These are phyloP conservation scores for Vulpes ferrilata DNA, from an alignment of 2,113 vertebrate species.

Conservation along the genomic window DNA sequence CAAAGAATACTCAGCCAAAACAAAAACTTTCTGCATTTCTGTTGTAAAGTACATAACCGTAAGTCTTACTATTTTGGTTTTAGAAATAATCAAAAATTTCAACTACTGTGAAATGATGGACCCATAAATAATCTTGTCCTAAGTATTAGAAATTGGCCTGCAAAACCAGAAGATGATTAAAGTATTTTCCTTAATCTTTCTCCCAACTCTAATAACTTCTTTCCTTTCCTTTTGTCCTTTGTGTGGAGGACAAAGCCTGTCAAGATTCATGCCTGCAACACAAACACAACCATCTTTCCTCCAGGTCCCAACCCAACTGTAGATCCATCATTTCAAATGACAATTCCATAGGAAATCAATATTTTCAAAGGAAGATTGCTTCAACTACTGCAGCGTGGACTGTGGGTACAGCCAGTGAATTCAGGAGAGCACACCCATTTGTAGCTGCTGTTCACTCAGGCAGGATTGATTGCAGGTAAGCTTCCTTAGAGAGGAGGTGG, in stretches of 20 bases:
- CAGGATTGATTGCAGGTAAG: conserved; percentile 71
- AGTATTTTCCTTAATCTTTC: conserved; percentile 66
- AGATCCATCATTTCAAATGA: conserved; percentile 82
- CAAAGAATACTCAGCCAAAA: conserved; percentile 1
- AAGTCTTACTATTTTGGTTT: neutral
- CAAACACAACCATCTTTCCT: conserved; percentile 69
- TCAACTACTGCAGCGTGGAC: conserved; percentile 45
- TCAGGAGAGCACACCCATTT: conserved; percentile 73
- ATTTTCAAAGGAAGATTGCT: conserved; percentile 76
- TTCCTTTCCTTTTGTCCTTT: conserved; percentile 71
- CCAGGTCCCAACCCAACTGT: conserved; percentile 69
- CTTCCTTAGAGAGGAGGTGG: conserved; percentile 49
- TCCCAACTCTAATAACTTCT: conserved; percentile 28
- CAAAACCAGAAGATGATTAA: conserved; percentile 61
- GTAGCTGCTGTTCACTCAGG: conserved; percentile 46
- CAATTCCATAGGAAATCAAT: conserved; percentile 83
- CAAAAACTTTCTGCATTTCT: neutral
- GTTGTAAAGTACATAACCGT: neutral
- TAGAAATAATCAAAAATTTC: neutral
- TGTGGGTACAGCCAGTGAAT: conserved; percentile 64
- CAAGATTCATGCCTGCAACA: conserved; percentile 71
- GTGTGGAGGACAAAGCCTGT: conserved; percentile 78
- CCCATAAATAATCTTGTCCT: conserved; percentile 20
- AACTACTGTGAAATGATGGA: neutral
- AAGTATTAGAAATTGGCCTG: conserved; percentile 25